Base-by-base conservation (phyloP, 2,888 invertebrate genomes). In the Limnephilus marmoratus region DNA sequence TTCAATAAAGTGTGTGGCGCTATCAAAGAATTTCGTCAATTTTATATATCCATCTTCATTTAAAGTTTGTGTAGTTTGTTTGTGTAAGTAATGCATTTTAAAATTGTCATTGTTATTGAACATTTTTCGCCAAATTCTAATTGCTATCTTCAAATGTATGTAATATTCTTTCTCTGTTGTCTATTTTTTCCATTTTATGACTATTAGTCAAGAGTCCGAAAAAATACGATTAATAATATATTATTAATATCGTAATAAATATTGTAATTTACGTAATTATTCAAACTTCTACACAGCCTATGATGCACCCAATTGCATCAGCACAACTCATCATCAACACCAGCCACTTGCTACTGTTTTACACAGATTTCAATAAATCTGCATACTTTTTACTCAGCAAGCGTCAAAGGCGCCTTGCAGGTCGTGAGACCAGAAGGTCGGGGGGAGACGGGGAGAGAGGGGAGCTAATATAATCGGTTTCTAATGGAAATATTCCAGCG, bases 331-430 rank as follows among this genome's bases (percentile, higher is more conserved):
- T n/a, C n/a, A n/a, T n/a, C 24, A 7, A 68, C 18, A 7, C 18
- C 24, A 68, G 68, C 24, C 68, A 53, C 18, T 5, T 68, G 24
- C 68, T 68, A 1, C 68, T 68, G 24, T 24, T 18, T 68, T 37
- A 83, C 31, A 37, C 81, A 53, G n/a, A 31, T 89, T 89, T 37
- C 53, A 81, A 90, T 90, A 90, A 90, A 90, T 90, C 82, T 90
- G 90, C 90, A 90, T 90, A 34, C 29, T 81, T 81, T 81, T 82
- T n/a, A 68, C 68, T 11, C 45, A 41, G 18, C 31, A 29, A 13
- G 11, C 37, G 86, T 68, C 68, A 68, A 68, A 68, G 68, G 68
- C 68, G 68, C 7, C 7, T 24, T 53, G 53, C 53, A 53, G 24
- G 7, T 4, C 9, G 24, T 18, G 68, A 24, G 24, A 68, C 7